Evolutionary conservation across 1,140 invertebrate species (phyloP), one percentile per base, ranked within the genome.

Genomic region (Cydia fagiglandana): DNA sequence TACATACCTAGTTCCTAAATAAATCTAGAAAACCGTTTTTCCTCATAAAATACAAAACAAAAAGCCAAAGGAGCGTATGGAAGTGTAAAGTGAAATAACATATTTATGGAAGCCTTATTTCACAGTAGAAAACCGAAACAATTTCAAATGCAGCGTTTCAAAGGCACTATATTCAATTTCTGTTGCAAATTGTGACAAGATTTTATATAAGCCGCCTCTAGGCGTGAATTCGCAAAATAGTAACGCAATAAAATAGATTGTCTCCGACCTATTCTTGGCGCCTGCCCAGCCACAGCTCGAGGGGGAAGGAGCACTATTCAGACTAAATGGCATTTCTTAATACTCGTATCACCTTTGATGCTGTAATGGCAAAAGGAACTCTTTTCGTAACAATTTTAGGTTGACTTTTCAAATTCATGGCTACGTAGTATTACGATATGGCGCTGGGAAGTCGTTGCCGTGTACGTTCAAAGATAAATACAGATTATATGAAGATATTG

Each of bases 111-210:
- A 61, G 56, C 20, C 56, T 61, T 61, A 34, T 66, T 34, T 66
- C 24, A 64, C 20, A 64, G 28, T 15, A 66, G 28, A 66, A 64
- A 66, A 66, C 64, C 30, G 64, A 66, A 66, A 66, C 64, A 66
- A 66, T 38, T 66, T 66, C 64, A 38, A 66, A 66, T 38, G 64
- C 64, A 66, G 28, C 64, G 24, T 66, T 66, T 66, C 64, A 66
- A 66, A 66, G 64, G 64, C 64, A 66, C 64, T 66, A 66, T 66
- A 66, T 66, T 66, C 64, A 66, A 66, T 66, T 66, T 66, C 64
- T 66, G 64, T 30, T 66, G 64, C 64, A 66, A 66, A 66, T 66
- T 66, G 64, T 66, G 64, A 66, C 64, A 66, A 66, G 64, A 66
- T 66, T 66, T 66, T 66, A 66, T 66, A 66, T 66, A 66, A 66